Percentiles rank a stretch among this genome's conserved stretches.
Conservation (phyloP, 2,888 invertebrate genomes). For the Platycnemis pennipes region DNA sequence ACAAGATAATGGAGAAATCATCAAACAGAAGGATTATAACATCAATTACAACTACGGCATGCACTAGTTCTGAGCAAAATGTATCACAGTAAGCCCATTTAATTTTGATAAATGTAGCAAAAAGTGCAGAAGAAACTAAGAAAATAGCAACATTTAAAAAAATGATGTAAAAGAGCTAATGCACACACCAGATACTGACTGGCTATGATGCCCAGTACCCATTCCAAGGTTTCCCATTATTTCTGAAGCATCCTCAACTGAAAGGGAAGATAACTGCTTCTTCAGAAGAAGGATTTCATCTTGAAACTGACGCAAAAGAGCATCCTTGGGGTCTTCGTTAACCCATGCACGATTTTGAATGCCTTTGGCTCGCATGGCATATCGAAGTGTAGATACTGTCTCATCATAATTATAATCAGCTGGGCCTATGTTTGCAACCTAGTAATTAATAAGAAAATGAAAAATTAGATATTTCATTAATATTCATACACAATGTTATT, state of each 20-base stretch:
- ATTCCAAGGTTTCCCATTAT: constrained; percentile 43
- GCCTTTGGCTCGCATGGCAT: constrained; percentile 98
- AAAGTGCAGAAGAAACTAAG: neutral
- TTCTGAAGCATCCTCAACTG: constrained; percentile 57
- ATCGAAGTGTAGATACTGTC: constrained; percentile 96
- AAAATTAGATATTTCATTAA: neutral
- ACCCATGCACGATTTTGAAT: constrained; percentile 97
- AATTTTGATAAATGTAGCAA: neutral
- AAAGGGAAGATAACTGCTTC: constrained; percentile 81
- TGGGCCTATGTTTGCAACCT: constrained; percentile 99
- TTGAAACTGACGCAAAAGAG: constrained; percentile 96
- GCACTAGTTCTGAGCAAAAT: neutral
- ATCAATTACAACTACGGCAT: neutral
- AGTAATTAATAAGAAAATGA: constrained; percentile 71
- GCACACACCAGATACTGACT: constrained; percentile 56
- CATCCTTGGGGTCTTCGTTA: constrained; percentile 99
- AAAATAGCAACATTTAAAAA: neutral
- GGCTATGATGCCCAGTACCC: constrained; percentile 9
- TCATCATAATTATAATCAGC: constrained; percentile 98
- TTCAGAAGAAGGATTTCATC: constrained; percentile 96
- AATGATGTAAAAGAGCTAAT: neutral
- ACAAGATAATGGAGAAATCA: neutral
- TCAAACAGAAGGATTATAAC: neutral
- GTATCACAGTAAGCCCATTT: neutral
- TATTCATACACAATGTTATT: no score